Base-by-base conservation (phyloP, 1,140 invertebrate genomes). In the Subanguina moxae region DNA sequence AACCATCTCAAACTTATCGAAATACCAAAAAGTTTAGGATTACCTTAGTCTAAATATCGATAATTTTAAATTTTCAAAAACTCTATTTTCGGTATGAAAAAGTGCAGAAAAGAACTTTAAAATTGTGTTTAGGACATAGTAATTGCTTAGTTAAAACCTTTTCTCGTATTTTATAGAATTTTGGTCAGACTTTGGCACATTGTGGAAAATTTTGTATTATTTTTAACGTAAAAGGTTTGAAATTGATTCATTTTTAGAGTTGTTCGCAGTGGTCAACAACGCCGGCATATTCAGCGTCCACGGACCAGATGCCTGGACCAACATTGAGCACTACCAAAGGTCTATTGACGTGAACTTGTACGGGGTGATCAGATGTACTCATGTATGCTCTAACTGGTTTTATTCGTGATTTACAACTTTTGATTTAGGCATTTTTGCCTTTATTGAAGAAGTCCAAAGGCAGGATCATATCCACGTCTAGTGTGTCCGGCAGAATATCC, bases 261-360 rank as follows among this genome's bases (percentile, higher is more conserved):
- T 90, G 45, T 88, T 85, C 77, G 88, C 88, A 0, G 70, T 94
- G 9, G 86, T 94, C 0, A 92, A 93, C 77, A 94, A 94, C 57
- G 77, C 77, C 9, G 77, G 77, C 38, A 72, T 78, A 17, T 78
- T 78, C 70, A 73, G 68, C 1, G 72, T 71, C 45, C 80, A 80
- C 61, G 77, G 77, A 42, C 76, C 78, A 23, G 77, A 80, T 65
- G 77, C 72, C 1, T 78, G 77, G 77, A 64, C 63, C 32, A 52
- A 28, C 21, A 71, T 73, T 13, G 64, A 72, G 15, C 70, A 72
- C 30, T 72, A 72, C 56, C 73, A 72, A 66, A 21, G 42, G 57
- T 72, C 67, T 56, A 73, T 61, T 68, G 74, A 52, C 61, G 75
- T 64, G 23, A 80, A 75, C 59, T 70, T 32, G 48, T 74, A 56